Evolutionary conservation across 2,797 vertebrate genomes (phyloP).

Genomic region (Chaunax sp.): DNA sequence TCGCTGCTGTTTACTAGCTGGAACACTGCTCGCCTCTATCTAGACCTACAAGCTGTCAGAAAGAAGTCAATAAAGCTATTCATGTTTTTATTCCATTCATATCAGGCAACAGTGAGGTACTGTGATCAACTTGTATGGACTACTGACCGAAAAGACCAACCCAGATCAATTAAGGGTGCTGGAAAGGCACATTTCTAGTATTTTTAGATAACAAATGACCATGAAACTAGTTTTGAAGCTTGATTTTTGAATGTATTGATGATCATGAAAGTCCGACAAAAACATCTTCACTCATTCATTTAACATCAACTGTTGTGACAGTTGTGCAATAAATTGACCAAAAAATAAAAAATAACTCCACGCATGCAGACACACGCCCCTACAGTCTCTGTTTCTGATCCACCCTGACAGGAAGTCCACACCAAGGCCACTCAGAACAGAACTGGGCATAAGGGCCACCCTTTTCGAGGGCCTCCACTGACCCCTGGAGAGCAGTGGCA

Average conservation of each 20-base stretch:
- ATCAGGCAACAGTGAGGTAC: constrained; percentile 52
- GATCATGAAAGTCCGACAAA: constrained; percentile 1
- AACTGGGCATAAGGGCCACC: constrained; percentile 62
- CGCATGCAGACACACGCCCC: constrained; percentile 16
- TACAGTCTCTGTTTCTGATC: constrained; percentile 42
- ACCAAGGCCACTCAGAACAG: constrained; percentile 58
- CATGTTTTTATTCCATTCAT: constrained; percentile 66
- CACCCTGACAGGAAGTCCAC: constrained; percentile 69
- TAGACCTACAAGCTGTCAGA: constrained; percentile 62
- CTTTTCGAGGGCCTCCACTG: constrained; percentile 60
- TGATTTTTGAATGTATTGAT: neutral
- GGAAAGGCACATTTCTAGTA: neutral
- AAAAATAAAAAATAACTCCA: constrained; percentile 6
- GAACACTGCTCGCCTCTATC: constrained; percentile 68
- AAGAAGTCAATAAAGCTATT: constrained; percentile 68
- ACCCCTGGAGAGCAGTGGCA: constrained; percentile 72
- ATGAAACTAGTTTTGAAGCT: constrained; percentile 3
- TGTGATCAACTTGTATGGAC: constrained; percentile 47
- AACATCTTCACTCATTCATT: constrained; percentile 16
- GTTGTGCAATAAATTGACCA: constrained; percentile 17
- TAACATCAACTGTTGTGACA: constrained; percentile 31
- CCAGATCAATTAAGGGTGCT: neutral
- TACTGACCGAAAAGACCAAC: constrained; percentile 17
- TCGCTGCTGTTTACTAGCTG: constrained; percentile 59
- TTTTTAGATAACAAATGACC: constrained; percentile 6